Evolutionary conservation across 2,797 vertebrate genomes (phyloP), one percentile per base, ranked within the genome.

Genomic region (Tauraco hartlaubi): DNA sequence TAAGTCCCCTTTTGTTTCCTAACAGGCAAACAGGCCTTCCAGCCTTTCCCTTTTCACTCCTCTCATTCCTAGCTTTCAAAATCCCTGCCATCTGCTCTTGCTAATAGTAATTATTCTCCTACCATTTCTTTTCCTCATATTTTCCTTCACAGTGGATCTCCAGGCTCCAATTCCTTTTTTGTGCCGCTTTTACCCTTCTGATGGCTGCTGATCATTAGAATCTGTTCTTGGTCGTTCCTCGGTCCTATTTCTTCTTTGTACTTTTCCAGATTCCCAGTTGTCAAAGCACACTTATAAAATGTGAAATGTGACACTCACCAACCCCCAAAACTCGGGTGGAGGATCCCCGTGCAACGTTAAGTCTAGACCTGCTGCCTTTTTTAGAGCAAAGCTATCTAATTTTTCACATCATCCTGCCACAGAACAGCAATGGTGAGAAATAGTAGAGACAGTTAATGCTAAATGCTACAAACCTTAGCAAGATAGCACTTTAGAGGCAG

Each of bases 331-430:
- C 61, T 59, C 3, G 10, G 25, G 49, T 0, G 0, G 77, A 90
- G n/a, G 74, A 92, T 90, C 85, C 56, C 71, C 31, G 12, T 84
- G 74, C 56, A 90, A 54, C 33, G 25, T 77, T 93, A 76, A 94
- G 83, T 94, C 88, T 95, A 92, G 92, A 93, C 71, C n/a, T 74
- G 77, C 29, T 91, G 75, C 81, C 90, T 83, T 91, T 89, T 94
- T 94, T 87, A 95, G 92, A 93, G 86, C 74, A 87, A 81, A 96
- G 55, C 28, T 78, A 51, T 79, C 71, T 81, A 63, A 73, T 86
- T 93, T 95, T 93, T 95, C 68, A 75, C 71, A 67, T 87, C 94
- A 85, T 71, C 44, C 74, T 10, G 0, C 71, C 33, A 55, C 44
- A 82, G 51, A 69, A 69, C 79, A 94, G 83, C 20, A 85, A 69